Evolutionary conservation across 2,797 vertebrate species (phyloP), one percentile per base, ranked within the genome.

Genomic region (Aplochiton taeniatus): DNA sequence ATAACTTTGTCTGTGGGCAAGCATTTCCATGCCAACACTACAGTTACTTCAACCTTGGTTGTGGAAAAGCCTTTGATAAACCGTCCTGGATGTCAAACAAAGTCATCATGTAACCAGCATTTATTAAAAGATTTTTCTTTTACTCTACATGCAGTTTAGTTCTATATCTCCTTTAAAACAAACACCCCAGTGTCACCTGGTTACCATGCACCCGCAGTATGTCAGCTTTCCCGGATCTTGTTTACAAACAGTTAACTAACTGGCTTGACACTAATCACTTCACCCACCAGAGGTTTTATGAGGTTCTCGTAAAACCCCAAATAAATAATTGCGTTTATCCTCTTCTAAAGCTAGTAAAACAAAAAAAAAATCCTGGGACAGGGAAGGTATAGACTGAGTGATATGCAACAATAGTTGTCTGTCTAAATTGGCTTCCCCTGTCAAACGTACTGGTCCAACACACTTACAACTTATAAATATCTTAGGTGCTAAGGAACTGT

Each of bases 401-500:
- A 16, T 61, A 41, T 14, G 51, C 51, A 13, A 42, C 31, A 11
- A 16, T n/a, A 13, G 0, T 46, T 47, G 41, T 62, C 9, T 51
- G 31, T 19, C 47, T 47, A 10, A 18, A 44, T 17, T 45, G 11
- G 19, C 12, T 51, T 3, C 9, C 52, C 13, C 41, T 46, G 11
- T 20, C 11, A 19, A 43, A 46, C 52, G 43, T 44, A 44, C 54
- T 1, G 16, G 56, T 11, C 50, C 9, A 20, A 52, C 42, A 63
- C 10, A 42, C 57, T n/a, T 69, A 8, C 8, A 45, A 65, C 65
- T 61, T 65, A 73, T 76, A 71, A 79, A 80, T 73, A 57, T 71
- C 45, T 73, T 52, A 20, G 65, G 31, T 31, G 31, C n/a, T 62
- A 59, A 74, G 17, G 42, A 75, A 61, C 45, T 50, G 17, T 74